Percentiles rank a stretch among this genome's conserved stretches.
Evolutionary conservation across 2,888 invertebrate genomes (phyloP).

Genomic region (Hirtodrosophila histrioides): DNA sequence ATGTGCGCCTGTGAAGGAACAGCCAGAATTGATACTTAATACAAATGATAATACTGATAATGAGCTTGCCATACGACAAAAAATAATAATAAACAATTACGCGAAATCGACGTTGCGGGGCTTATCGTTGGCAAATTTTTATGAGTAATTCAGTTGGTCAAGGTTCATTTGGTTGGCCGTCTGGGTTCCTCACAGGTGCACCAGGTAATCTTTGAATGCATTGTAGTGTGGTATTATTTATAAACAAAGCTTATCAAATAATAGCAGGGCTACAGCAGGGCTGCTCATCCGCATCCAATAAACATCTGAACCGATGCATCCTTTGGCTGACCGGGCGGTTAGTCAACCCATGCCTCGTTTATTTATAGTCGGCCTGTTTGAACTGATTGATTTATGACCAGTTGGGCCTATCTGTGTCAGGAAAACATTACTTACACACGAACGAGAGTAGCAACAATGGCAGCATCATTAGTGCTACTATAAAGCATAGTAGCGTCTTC

Average conservation of each 20-base stretch:
- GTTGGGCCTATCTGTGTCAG: conserved; percentile 32
- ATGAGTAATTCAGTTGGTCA: conserved; percentile 80
- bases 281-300: conserved; percentile 32
- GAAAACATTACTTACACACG: conserved; percentile 79
- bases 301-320: conserved; percentile 32
- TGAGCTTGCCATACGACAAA: conserved; percentile 1
- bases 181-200: conserved; percentile 63
- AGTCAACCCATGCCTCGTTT: conserved; percentile 68
- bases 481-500: conserved; percentile 81
- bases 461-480: conserved; percentile 77
- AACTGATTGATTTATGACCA: conserved; percentile 43
- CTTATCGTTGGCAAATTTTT: conserved; percentile 60
- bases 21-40: background rate
- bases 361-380: conserved; percentile 65
- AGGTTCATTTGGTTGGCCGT: conserved; percentile 70
- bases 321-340: conserved; percentile 57
- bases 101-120: conserved; percentile 14
- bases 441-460: conserved; percentile 81
- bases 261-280: conserved; percentile 1
- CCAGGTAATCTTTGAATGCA: conserved; percentile 55
- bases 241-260: conserved; percentile 54
- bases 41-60: conserved; percentile 17
- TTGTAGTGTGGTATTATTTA: conserved; percentile 45
- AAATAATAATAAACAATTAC: conserved; percentile 16
- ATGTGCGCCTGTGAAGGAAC: conserved; percentile 85